Evolutionary conservation across 2,113 vertebrate genomes (phyloP).

Genomic region (Cygnus atratus): DNA sequence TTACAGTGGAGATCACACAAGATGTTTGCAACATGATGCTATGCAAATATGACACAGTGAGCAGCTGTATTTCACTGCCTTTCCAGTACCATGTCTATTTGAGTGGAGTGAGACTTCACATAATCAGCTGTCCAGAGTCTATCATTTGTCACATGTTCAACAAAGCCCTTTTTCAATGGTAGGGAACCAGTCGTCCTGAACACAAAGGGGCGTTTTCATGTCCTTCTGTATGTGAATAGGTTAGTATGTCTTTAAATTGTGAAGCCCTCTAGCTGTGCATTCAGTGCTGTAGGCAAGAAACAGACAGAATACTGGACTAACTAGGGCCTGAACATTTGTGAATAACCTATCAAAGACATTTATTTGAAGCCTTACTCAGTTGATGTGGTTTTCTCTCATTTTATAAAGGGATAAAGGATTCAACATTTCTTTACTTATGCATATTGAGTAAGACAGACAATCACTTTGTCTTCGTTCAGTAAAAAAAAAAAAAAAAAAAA

Average conservation of each 20-base stretch:
- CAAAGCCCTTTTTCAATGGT: not conserved
- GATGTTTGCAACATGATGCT: not conserved
- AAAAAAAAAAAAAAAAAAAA: not conserved
- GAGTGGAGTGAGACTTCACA: not conserved
- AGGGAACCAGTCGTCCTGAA: not conserved
- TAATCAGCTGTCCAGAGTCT: slow-evolving; percentile 1
- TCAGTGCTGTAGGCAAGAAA: not conserved
- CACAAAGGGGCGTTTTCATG: not conserved
- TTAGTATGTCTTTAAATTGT: slow-evolving; percentile 20
- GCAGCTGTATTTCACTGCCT: not conserved
- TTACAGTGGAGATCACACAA: not conserved
- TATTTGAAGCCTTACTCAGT: not conserved
- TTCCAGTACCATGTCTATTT: not conserved
- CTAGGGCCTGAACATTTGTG: not conserved
- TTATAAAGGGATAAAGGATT: not conserved
- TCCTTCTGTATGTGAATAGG: not conserved
- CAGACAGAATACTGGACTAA: not conserved
- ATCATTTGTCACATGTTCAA: not conserved
- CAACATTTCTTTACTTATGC: not conserved
- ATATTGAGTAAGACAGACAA: not conserved
- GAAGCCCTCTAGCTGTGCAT: not conserved
- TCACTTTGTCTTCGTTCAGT: not conserved
- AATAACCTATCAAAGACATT: slow-evolving; percentile 18
- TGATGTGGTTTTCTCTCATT: not conserved
- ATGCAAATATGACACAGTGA: not conserved